phyloP scores from a whole-genome alignment of 1,140 invertebrate species.

The Pygmarrhopalites habei region DNA sequence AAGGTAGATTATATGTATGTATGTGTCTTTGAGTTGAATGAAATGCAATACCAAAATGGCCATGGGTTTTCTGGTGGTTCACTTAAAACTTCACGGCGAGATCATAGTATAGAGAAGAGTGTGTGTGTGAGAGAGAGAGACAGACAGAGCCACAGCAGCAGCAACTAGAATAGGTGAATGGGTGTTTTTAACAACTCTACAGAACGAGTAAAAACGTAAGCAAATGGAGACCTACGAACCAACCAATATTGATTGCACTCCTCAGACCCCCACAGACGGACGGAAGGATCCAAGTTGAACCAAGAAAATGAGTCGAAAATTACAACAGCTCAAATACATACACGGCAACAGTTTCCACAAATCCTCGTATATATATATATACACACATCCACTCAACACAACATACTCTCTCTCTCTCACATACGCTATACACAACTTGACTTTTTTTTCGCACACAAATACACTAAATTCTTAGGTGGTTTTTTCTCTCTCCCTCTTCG shows the following conservation, averaged over 20 bases:
- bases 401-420: too few species aligned
- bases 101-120: too few species aligned
- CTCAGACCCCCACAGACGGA: slow-evolving; percentile 12
- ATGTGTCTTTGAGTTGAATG: neutral
- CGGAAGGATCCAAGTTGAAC: neutral
- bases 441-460: neutral
- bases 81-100: slow-evolving; percentile 5
- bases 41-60: slow-evolving; percentile 15
- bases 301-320: slow-evolving; percentile 15
- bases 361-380: too few species aligned
- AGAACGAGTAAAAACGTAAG: slow-evolving; percentile 10
- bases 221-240: slow-evolving; percentile 11
- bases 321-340: slow-evolving; percentile 3
- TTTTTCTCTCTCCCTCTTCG: too few species aligned
- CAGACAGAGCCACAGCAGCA: slow-evolving; percentile 14
- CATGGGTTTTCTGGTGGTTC: too few species aligned
- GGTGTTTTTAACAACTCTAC: slow-evolving; percentile 14
- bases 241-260: slow-evolving; percentile 9
- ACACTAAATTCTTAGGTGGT: too few species aligned
- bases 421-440: neutral
- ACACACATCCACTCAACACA: too few species aligned
- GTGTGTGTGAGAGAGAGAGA: slow-evolving; percentile 10
- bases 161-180: slow-evolving; percentile 13
- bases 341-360: too few species aligned
- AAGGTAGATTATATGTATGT: slow-evolving; percentile 6